Percentiles rank a stretch among this genome's conserved stretches.
phyloP scores from a whole-genome alignment of 2,113 vertebrate genomes.

The Eupsittula cactorum region DNA sequence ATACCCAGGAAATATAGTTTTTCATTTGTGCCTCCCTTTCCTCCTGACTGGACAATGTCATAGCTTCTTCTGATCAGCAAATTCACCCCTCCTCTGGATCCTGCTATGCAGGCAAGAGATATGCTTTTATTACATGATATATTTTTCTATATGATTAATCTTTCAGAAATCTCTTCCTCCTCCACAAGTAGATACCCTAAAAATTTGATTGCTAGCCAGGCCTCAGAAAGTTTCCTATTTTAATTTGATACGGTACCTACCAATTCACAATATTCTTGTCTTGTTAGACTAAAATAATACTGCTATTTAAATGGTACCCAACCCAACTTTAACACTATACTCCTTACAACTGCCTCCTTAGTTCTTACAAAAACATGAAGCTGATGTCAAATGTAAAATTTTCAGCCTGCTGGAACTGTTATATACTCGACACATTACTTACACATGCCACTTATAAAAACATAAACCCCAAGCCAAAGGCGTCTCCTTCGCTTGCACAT shows the following conservation, averaged over 20 bases:
- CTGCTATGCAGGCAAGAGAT: background rate
- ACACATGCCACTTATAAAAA: conserved; percentile 36
- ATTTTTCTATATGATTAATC: background rate
- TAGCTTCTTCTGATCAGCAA: background rate
- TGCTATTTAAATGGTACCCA: background rate
- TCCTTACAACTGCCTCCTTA: background rate
- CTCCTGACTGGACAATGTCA: background rate
- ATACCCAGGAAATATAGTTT: background rate
- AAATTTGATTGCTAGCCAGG: background rate
- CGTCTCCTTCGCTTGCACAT: conserved; percentile 16
- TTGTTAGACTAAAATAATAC: background rate
- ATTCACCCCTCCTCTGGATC: background rate
- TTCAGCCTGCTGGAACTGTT: conserved; percentile 29
- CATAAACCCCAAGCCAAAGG: conserved; percentile 48
- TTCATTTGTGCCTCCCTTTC: background rate
- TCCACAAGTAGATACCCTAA: background rate
- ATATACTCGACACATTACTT: background rate
- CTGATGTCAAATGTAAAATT: conserved; percentile 27
- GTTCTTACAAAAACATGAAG: background rate
- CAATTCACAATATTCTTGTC: background rate
- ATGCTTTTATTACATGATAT: background rate
- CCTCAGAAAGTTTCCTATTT: background rate
- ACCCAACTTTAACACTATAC: background rate
- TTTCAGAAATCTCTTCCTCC: background rate
- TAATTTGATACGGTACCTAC: background rate